phyloP scores from a whole-genome alignment of 2,113 vertebrate species.

The Petrocephalus microphthalmus region DNA sequence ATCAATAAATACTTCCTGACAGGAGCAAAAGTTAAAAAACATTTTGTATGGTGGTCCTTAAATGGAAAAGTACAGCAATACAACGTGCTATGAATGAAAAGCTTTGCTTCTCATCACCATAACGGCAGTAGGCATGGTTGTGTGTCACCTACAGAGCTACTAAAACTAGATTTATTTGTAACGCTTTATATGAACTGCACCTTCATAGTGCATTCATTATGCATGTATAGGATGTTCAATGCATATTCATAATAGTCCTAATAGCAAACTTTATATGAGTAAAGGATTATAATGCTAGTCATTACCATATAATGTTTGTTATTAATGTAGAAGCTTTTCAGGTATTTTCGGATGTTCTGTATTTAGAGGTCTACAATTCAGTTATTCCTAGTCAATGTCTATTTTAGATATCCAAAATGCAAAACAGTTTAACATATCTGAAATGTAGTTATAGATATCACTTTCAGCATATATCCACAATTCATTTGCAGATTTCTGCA shows the following conservation, averaged over 20 bases:
- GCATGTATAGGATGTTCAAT: too few relatives aligned
- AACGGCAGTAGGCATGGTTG: neutral
- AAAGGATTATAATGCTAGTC: neutral
- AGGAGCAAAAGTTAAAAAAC: neutral
- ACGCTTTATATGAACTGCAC: too few relatives aligned
- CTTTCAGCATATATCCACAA: too few relatives aligned
- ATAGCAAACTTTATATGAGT: too few relatives aligned
- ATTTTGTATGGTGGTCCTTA: neutral
- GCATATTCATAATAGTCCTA: too few relatives aligned
- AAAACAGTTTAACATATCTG: too few relatives aligned
- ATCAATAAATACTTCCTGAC: neutral
- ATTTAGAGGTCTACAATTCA: too few relatives aligned
- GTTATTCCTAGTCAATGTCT: too few relatives aligned
- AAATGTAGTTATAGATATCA: too few relatives aligned
- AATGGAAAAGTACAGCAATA: neutral
- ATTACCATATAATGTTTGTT: neutral
- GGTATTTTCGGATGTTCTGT: neutral
- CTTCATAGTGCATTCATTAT: too few relatives aligned
- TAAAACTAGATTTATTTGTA: neutral
- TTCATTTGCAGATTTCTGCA: too few relatives aligned
- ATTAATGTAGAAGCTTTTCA: neutral
- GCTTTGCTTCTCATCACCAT: neutral
- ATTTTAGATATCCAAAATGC: too few relatives aligned
- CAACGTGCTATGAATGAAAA: neutral
- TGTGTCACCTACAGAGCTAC: neutral